A percentile compares a stretch with the other conserved stretches of the same genome.
Conservation (phyloP, 2,888 invertebrate species). For the Blastobasis adustella region DNA sequence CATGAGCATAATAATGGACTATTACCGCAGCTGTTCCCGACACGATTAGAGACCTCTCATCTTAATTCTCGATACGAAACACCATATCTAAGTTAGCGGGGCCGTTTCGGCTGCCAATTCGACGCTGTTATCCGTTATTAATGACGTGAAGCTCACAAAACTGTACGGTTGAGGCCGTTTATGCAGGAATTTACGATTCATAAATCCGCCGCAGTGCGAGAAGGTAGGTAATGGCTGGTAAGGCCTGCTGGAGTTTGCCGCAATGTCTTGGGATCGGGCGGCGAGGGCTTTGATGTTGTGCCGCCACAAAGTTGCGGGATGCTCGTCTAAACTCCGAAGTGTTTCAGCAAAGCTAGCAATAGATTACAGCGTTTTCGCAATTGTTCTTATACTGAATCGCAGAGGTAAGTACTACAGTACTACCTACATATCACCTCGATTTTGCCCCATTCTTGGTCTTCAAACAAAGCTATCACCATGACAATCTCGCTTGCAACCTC, state of each 20-base stretch:
- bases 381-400: too few species aligned
- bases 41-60: too few species aligned
- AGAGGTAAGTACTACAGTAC: too few species aligned
- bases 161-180: constrained; percentile 32
- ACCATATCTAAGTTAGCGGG: constrained; percentile 23
- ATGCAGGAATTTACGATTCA: constrained; percentile 44
- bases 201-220: constrained; percentile 37
- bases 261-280: constrained; percentile 22
- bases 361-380: too few species aligned
- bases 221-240: too few species aligned
- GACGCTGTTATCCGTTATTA: constrained; percentile 42
- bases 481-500: too few species aligned
- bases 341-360: too few species aligned
- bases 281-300: background rate
- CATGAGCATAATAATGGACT: too few species aligned
- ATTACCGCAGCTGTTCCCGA: too few species aligned
- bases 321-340: background rate
- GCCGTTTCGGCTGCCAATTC: constrained; percentile 37
- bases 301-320: background rate
- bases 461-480: too few species aligned
- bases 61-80: background rate
- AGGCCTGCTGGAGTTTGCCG: constrained; percentile 19
- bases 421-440: too few species aligned
- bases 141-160: constrained; percentile 17
- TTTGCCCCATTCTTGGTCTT: too few species aligned